Conservation (phyloP, 2,113 vertebrate genomes). For the Oenanthe oenanthe region DNA sequence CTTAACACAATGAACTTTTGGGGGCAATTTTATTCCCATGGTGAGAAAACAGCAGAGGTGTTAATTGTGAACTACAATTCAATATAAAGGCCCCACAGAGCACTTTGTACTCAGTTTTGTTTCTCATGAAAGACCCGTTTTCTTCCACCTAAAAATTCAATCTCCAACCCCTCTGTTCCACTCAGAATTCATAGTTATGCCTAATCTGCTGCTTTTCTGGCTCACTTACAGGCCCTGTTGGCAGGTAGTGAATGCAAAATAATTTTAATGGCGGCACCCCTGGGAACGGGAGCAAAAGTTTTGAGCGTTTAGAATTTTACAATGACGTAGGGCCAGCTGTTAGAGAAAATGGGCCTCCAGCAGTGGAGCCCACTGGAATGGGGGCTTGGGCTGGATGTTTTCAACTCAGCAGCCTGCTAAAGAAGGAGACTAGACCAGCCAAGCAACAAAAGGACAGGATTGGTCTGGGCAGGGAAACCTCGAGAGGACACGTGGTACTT, state of each 20-base stretch:
- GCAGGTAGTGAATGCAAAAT: slow-evolving; percentile 83
- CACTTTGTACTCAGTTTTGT: slow-evolving; percentile 67
- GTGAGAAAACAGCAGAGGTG: slow-evolving; percentile 59
- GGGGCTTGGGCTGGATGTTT: slow-evolving; percentile 24
- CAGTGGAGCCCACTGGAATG: not conserved
- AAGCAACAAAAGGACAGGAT: not conserved
- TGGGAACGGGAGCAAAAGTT: slow-evolving; percentile 78
- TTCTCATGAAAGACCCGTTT: slow-evolving; percentile 63
- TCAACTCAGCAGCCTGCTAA: slow-evolving; percentile 58
- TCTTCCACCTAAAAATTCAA: slow-evolving; percentile 55
- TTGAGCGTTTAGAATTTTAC: slow-evolving; percentile 70
- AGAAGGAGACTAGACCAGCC: slow-evolving; percentile 13
- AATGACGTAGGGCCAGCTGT: slow-evolving; percentile 67
- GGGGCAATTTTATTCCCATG: slow-evolving; percentile 60
- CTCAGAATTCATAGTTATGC: slow-evolving; percentile 81
- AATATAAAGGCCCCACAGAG: slow-evolving; percentile 68
- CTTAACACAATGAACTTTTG: slow-evolving; percentile 55
- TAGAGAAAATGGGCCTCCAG: slow-evolving; percentile 5
- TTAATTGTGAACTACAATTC: slow-evolving; percentile 69
- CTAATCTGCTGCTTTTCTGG: slow-evolving; percentile 79
- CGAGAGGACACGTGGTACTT: not conserved
- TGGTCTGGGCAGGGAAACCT: not conserved
- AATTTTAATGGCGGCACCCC: slow-evolving; percentile 78
- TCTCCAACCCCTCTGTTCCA: slow-evolving; percentile 64
- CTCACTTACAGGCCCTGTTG: slow-evolving; percentile 75